Evolutionary conservation across 2,113 vertebrate genomes (phyloP).

Genomic region (Carlito syrichta): DNA sequence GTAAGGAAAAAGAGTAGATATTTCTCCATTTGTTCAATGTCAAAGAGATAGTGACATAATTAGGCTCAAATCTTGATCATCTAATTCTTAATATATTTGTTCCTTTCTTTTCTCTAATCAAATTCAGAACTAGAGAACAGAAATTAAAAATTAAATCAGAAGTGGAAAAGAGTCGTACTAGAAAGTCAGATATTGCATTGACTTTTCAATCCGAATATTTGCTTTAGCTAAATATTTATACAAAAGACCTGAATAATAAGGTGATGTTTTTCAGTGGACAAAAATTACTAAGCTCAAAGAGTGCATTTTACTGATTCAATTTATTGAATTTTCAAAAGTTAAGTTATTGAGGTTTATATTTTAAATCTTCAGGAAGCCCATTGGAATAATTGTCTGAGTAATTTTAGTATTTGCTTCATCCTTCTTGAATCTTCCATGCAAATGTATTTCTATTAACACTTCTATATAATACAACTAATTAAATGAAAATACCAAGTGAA

Average conservation of each 20-base stretch:
- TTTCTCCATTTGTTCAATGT: neutral
- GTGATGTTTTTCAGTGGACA: neutral
- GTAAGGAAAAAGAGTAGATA: neutral
- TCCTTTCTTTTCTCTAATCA: neutral
- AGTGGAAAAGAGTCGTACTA: neutral
- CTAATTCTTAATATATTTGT: neutral
- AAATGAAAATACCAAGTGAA: neutral
- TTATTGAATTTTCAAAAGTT: neutral
- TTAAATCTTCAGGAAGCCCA: neutral
- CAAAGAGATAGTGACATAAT: neutral
- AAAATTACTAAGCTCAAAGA: neutral
- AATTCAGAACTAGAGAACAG: neutral
- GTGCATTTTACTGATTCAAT: neutral
- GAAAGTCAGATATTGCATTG: neutral
- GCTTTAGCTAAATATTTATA: neutral
- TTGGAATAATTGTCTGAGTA: neutral
- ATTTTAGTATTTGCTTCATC: neutral
- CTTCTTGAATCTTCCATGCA: no score
- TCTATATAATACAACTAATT: neutral
- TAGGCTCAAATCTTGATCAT: neutral
- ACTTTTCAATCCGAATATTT: neutral
- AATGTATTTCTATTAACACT: no score
- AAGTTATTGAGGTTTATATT: neutral
- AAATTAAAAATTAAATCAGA: neutral
- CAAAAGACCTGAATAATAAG: neutral